Evolutionary conservation across 2,797 vertebrate species (phyloP).

Genomic region (Zonotrichia albicollis): DNA sequence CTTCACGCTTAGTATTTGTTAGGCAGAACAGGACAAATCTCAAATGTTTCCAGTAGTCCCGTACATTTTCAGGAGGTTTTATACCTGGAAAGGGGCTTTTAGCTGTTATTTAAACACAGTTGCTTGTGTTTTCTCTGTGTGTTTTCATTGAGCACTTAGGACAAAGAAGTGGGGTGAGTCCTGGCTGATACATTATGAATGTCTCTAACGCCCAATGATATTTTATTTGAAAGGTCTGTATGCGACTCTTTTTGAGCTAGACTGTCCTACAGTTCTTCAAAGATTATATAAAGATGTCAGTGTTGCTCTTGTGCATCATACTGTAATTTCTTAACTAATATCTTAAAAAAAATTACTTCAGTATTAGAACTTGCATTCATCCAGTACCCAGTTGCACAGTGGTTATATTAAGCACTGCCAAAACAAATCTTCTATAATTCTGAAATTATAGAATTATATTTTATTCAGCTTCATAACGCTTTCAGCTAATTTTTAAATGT

Average conservation of each 20-base stretch:
- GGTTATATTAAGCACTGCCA: not conserved
- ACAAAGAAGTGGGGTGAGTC: not conserved
- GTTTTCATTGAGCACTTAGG: not conserved
- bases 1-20: not conserved
- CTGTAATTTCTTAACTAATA: not conserved
- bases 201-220: not conserved
- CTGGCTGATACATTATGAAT: rapidly evolving
- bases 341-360: not conserved
- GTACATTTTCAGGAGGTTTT: not conserved
- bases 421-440: not conserved
- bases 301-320: not conserved
- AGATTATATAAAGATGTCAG: not conserved
- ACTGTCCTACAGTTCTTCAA: not conserved
- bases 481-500: constrained; percentile 39
- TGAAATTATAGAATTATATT: not conserved
- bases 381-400: not conserved
- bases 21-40: not conserved
- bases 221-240: not conserved
- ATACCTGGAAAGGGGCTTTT: not conserved
- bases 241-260: not conserved
- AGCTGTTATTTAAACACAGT: not conserved
- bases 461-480: not conserved
- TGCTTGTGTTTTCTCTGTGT: not conserved
- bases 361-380: not conserved
- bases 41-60: not conserved